Percentiles rank a stretch among this genome's conserved stretches.
phyloP scores from a whole-genome alignment of 2,797 vertebrate species.

The Sebastes hubbsi region DNA sequence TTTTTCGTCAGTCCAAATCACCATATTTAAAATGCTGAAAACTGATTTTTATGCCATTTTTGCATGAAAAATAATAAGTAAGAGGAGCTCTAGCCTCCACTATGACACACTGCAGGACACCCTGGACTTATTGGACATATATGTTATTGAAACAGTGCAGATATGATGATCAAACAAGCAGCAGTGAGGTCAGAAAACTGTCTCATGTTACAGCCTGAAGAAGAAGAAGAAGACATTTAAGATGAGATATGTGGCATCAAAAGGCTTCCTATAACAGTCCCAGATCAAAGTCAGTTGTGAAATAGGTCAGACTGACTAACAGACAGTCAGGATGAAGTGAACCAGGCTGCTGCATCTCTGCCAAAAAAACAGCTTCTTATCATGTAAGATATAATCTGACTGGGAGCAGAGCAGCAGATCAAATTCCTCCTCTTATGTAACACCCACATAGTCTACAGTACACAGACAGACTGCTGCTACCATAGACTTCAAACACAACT shows the following conservation, averaged over 20 bases:
- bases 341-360: background rate
- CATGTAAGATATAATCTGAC: background rate
- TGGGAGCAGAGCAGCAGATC: slow-evolving; percentile 11
- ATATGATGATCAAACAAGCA: background rate
- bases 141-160: background rate
- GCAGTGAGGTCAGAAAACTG: background rate
- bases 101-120: no score
- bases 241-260: background rate
- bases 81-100: no score
- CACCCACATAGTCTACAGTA: background rate
- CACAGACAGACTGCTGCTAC: background rate
- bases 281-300: background rate
- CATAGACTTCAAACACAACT: background rate
- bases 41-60: no score
- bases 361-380: background rate
- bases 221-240: background rate
- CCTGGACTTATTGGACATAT: no score
- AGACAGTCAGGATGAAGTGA: background rate
- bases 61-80: no score
- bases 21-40: no score
- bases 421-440: slow-evolving; percentile 38
- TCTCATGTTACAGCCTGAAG: background rate
- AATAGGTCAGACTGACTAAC: background rate
- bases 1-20: no score
- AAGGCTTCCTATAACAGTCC: background rate